Base-by-base conservation (phyloP, 1,140 invertebrate species). In the Drosophila murphyi region DNA sequence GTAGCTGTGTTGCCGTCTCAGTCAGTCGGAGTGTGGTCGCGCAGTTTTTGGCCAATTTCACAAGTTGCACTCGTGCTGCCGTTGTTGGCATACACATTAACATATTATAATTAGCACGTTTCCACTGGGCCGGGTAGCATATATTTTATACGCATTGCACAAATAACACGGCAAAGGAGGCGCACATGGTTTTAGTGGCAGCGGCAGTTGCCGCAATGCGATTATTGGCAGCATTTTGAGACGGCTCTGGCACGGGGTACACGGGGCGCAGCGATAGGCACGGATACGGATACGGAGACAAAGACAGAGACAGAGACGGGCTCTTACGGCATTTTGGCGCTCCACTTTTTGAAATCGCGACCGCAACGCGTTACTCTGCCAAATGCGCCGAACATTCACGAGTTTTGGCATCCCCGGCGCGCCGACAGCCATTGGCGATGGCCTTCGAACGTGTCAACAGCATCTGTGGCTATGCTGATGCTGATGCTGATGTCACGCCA, bases 371-470 rank as follows among this genome's bases (percentile, higher is more conserved):
- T 8, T 57, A 60, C 50, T 65, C n/a, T 76, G 73, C 67, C 76
- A 78, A 76, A 55, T 75, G 28, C 57, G 59, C 37, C 59, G 67
- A 73, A 39, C 59, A 35, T 41, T 35, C 41, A 75, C 55, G 59
- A 59, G 43, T 61, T 61, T 43, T 67, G 64, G 52, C 54, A 60
- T 41, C 60, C 67, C 64, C 45, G 61, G 56, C 43, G 43, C 20
- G 43, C 28, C 57, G 41, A 29, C 64, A 39, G 60, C 59, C 61
- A 55, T 64, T 55, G 60, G 39, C 50, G 61, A 50, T 75, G 82
- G 76, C 79, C 79, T 85, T 82, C 72, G 77, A 76, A 79, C 65
- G 81, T 82, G 80, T 80, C 78, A 78, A 82, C 82, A 86, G 80
- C 82, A 82, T 80, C 80, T 82, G 80, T 60, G 77, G 69, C 45